Evolutionary conservation across 1,140 invertebrate genomes (phyloP), one percentile per base, ranked within the genome.

Genomic region (Bombus waltoni): DNA sequence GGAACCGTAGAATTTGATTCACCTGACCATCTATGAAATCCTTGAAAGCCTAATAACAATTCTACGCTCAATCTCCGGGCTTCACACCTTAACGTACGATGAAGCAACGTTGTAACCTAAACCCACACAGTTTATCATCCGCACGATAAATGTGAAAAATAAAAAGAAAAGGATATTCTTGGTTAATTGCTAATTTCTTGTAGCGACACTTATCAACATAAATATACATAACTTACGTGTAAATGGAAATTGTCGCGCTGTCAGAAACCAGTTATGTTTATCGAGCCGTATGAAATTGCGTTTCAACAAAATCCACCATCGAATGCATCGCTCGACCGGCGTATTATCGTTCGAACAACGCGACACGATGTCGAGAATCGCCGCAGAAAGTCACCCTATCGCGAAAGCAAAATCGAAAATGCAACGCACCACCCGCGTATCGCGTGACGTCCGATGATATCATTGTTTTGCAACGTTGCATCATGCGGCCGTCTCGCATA

Each of bases 391-490:
- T 22, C 18, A 35, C 66, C 32, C 66, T 8, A 62, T 68, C n/a
- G 65, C 15, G 13, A 15, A 32, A 22, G 6, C 9, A 9, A 3
- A 22, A 38, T 68, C 66, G 8, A 18, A 68, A 18, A 40, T 40
- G 28, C 68, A 40, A 10, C 68, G 68, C 35, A 22, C 18, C 68
- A 40, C 38, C 68, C 40, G 66, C 8, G 66, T 42, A 76, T 76
- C 74, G 32, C 35, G 35, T 22, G 18, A 3, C 75, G 25, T 9
- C 15, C 13, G 11, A 38, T 83, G 82, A 78, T 78, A 78, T 71
- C 65, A 78, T 35, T 62, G 66, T 44, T 71, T 53, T 59, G 22
- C 75, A 28, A 35, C 10, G 38, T 71, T 84, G 66, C 82, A 32
- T 76, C 72, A 76, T n/a, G 62, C 25, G 3, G 10, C 38, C 3